Conservation (phyloP, 2,797 vertebrate genomes). For the Petrocephalus sullivani region DNA sequence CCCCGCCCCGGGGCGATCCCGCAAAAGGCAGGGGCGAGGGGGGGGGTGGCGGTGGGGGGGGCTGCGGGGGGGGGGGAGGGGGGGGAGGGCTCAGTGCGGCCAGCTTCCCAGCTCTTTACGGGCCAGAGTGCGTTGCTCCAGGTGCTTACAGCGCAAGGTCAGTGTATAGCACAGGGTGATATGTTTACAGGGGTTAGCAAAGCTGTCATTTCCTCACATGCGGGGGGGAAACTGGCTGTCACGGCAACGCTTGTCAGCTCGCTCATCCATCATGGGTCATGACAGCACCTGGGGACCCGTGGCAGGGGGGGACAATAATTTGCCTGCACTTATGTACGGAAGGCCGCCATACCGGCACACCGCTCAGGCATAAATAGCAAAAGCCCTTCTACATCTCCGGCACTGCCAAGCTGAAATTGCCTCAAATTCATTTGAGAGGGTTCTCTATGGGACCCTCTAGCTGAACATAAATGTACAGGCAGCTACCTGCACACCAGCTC, state of each 20-base stretch:
- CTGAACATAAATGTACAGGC: neutral
- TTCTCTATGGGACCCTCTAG: neutral
- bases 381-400: neutral
- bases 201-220: neutral
- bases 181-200: slow-evolving; percentile 10
- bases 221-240: neutral
- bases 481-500: neutral
- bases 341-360: neutral
- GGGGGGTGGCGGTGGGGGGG: neutral
- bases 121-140: neutral
- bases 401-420: neutral
- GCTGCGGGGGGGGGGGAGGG: too few relatives aligned
- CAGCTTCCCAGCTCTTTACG: neutral
- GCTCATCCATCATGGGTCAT: slow-evolving; percentile 7
- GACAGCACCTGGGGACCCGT: neutral
- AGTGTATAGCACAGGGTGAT: neutral
- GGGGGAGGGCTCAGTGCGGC: neutral
- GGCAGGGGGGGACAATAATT: neutral
- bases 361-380: neutral
- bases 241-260: neutral
- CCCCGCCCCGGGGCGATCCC: too few relatives aligned
- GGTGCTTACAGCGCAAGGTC: neutral
- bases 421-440: neutral
- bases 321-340: neutral
- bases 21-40: too few relatives aligned